A percentile compares a stretch with the other conserved stretches of the same genome.
phyloP scores from a whole-genome alignment of 2,113 vertebrate genomes.

The Columba janthina region DNA sequence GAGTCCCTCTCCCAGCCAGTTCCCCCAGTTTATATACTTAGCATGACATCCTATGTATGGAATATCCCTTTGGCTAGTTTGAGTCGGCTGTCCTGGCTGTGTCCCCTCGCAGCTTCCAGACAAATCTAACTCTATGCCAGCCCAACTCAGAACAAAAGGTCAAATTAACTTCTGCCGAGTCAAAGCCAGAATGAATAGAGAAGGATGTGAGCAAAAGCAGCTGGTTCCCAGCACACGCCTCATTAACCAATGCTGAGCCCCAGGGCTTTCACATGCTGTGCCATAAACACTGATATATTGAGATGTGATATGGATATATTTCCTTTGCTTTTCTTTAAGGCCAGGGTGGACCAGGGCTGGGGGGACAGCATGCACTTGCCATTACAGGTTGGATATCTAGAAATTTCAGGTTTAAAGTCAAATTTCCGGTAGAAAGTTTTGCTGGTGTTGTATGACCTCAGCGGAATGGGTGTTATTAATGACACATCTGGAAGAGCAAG shows the following conservation, averaged over 20 bases:
- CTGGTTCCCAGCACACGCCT: fast-evolving
- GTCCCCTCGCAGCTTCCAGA: too few relatives aligned
- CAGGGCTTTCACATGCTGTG: fast-evolving
- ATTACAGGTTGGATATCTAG: fast-evolving
- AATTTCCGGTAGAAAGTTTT: neutral
- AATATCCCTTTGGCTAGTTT: too few relatives aligned
- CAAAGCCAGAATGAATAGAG: fast-evolving
- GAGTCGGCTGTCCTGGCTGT: too few relatives aligned
- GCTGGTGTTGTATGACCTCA: neutral
- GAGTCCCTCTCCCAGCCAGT: too few relatives aligned
- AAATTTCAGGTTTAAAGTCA: neutral
- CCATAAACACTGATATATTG: fast-evolving
- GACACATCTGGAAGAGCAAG: neutral
- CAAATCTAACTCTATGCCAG: too few relatives aligned
- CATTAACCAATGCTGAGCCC: fast-evolving
- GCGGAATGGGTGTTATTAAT: fast-evolving
- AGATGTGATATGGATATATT: fast-evolving
- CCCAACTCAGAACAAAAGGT: neutral
- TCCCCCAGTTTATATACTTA: too few relatives aligned
- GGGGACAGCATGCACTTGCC: fast-evolving
- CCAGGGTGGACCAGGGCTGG: too few relatives aligned
- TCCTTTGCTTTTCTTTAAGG: neutral
- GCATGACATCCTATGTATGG: too few relatives aligned
- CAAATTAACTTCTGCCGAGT: neutral
- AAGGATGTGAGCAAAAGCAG: neutral